Conservation (phyloP, 2,888 invertebrate genomes). For the Trimorus sp. region DNA sequence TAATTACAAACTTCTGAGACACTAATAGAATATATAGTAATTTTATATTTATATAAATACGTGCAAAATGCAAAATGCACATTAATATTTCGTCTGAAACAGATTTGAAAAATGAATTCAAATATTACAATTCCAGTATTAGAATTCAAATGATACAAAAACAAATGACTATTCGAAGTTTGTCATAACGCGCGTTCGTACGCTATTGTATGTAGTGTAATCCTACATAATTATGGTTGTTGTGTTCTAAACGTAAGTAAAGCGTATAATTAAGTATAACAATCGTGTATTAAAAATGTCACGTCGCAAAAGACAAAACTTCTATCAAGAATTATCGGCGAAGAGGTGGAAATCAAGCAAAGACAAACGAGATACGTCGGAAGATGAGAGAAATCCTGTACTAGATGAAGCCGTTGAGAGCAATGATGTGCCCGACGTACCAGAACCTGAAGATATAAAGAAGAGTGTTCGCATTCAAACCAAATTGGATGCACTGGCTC, state of each 20-base stretch:
- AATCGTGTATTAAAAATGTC: conserved; percentile 1
- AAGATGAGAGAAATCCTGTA: conserved; percentile 2
- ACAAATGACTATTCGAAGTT: not conserved
- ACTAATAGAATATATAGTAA: no score
- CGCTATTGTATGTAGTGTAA: not conserved
- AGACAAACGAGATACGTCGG: not conserved
- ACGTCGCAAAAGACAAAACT: conserved; percentile 2
- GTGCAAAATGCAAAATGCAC: conserved; percentile 5
- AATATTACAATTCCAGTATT: no score
- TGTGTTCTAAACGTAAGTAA: conserved; percentile 1
- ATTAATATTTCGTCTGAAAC: not conserved
- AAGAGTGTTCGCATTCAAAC: conserved; percentile 9
- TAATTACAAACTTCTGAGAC: no score
- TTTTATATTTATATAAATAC: not conserved
- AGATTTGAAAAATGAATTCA: not conserved
- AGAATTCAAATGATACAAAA: conserved; percentile 1
- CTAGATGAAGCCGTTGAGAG: conserved; percentile 3
- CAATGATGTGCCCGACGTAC: conserved; percentile 11
- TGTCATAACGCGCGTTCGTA: conserved; percentile 1
- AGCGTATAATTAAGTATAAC: not conserved
- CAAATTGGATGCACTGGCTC: conserved; percentile 11
- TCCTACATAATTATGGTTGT: not conserved
- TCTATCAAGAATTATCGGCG: not conserved
- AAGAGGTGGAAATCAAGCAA: conserved; percentile 1
- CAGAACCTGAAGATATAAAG: conserved; percentile 8